Conservation (phyloP, 1,140 invertebrate species). For the Aplysia californica region DNA sequence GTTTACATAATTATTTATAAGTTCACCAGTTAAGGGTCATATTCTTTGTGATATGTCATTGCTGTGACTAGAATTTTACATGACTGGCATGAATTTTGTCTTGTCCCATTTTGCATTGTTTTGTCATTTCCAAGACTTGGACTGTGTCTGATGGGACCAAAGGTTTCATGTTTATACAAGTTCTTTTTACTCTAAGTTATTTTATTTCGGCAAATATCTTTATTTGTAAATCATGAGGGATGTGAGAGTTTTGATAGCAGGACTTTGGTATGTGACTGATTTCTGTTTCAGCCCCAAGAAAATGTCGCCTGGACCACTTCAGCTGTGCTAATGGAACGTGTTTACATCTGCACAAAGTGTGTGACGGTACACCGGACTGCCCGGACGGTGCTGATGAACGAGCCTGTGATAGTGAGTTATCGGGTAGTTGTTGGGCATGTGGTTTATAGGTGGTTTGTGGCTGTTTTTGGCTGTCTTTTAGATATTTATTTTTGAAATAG, state of each 20-base stretch:
- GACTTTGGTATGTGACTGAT: too few species aligned
- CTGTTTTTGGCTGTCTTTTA: background rate
- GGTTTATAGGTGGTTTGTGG: background rate
- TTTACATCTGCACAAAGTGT: conserved; percentile 47
- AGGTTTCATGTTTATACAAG: too few species aligned
- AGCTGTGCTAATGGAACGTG: conserved; percentile 54
- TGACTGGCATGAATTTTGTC: background rate
- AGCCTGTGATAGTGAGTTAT: conserved; percentile 30
- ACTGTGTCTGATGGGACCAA: too few species aligned
- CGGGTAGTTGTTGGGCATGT: background rate
- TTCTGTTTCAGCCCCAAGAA: conserved; percentile 34
- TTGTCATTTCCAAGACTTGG: background rate
- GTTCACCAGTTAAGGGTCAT: too few species aligned
- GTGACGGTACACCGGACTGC: conserved; percentile 55
- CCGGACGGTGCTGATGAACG: conserved; percentile 52
- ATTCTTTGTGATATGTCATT: too few species aligned
- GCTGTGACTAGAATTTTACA: too few species aligned
- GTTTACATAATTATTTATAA: too few species aligned
- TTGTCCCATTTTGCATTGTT: background rate
- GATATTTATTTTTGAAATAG: too few species aligned
- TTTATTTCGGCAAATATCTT: too few species aligned
- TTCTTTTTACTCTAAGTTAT: too few species aligned
- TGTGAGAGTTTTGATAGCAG: too few species aligned
- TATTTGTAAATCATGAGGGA: too few species aligned
- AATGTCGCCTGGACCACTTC: conserved; percentile 48